phyloP scores from a whole-genome alignment of 2,113 vertebrate genomes.

The Tiliqua scincoides region DNA sequence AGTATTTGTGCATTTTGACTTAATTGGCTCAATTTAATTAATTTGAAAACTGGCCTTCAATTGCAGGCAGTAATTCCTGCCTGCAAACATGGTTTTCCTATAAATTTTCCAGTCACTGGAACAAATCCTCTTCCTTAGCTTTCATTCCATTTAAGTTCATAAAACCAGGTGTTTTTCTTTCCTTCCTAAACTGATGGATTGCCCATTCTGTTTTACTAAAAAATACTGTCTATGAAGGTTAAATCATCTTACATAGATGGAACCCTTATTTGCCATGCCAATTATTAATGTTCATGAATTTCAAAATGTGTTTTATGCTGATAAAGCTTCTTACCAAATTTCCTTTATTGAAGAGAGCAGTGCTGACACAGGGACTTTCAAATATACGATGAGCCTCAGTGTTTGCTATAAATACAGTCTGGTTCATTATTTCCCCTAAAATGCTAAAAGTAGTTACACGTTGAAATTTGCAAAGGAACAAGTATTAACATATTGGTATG shows the following conservation, averaged over 20 bases:
- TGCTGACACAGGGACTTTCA: conserved; percentile 37
- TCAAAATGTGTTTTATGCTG: conserved; percentile 67
- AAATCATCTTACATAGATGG: conserved; percentile 40
- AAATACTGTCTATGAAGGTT: conserved; percentile 29
- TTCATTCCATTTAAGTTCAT: conserved; percentile 16
- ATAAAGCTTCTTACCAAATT: conserved; percentile 60
- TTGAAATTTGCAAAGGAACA: conserved; percentile 13
- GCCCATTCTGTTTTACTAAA: conserved; percentile 31
- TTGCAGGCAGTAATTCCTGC: background rate
- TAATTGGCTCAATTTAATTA: background rate
- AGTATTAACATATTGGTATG: background rate
- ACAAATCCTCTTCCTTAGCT: conserved; percentile 38
- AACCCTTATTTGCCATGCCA: conserved; percentile 41
- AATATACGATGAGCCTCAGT: conserved; percentile 47
- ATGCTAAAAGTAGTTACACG: conserved; percentile 35
- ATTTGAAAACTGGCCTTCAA: conserved; percentile 5
- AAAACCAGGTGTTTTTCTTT: conserved; percentile 13
- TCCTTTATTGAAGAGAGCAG: conserved; percentile 46
- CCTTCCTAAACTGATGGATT: conserved; percentile 14
- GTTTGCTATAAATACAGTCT: conserved; percentile 40
- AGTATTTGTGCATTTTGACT: background rate
- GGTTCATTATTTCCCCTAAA: conserved; percentile 29
- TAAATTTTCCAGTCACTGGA: background rate
- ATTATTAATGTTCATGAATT: conserved; percentile 61
- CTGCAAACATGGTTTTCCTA: background rate